Conservation (phyloP, 2,113 vertebrate genomes). For the Chlorodrepanis virens region DNA sequence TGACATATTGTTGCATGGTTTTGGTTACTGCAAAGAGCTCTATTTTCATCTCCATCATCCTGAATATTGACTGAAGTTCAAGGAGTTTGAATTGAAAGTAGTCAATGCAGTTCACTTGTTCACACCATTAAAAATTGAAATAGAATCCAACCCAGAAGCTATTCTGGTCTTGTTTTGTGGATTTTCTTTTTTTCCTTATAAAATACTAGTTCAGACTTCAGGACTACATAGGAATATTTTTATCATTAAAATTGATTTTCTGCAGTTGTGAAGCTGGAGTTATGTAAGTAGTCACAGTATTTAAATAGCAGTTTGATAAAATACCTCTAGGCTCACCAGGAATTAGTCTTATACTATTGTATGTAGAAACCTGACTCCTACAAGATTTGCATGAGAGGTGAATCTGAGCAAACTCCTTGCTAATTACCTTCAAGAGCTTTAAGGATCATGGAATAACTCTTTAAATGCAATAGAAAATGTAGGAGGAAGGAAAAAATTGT, state of each 20-base stretch:
- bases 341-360: neutral
- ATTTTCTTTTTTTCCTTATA: neutral
- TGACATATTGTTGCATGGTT: neutral
- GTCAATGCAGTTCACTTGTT: neutral
- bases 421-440: neutral
- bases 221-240: neutral
- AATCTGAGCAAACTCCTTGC: neutral
- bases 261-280: neutral
- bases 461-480: neutral
- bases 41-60: neutral
- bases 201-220: neutral
- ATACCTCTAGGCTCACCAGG: neutral
- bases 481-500: neutral
- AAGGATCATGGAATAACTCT: neutral
- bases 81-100: neutral
- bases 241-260: neutral
- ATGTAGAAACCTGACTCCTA: neutral
- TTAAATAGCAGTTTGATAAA: neutral
- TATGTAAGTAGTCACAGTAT: neutral
- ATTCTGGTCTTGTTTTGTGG: neutral
- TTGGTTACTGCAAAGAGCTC: neutral
- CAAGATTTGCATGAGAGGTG: neutral
- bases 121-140: neutral
- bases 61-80: slow-evolving; percentile 6
- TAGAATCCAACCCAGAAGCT: neutral